Base-by-base conservation (phyloP, 2,113 vertebrate genomes). In the Numenius arquata region DNA sequence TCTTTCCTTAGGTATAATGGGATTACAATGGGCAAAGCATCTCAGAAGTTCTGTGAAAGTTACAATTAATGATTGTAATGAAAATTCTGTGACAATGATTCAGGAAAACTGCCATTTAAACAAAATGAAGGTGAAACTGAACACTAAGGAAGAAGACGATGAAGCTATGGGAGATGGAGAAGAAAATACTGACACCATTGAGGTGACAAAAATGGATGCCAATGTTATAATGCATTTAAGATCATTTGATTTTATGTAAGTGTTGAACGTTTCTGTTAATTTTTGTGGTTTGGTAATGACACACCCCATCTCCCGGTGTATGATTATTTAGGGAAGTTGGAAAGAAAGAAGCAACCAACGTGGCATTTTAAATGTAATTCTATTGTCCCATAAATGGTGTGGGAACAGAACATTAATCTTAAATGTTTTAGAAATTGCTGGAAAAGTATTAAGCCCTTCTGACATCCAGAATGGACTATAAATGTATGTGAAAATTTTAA, bases 241-340 rank as follows among this genome's bases (percentile, higher is more conserved):
- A 83, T 94, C 99, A 23, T 99, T 99, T 93, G 99, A 99, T 97
- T 99, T 99, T 94, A 99, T 99, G 99, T 99, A 97, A 99, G 99
- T 98, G 61, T 53, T 87, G 55, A 78, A 52, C 36, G 21, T 38
- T 70, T 76, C 86, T 71, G 16, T 73, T 85, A 32, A 6, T 30
- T 66, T 70, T 76, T 30, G 22, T 68, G n/a, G 15, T 74, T 83
- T 75, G 34, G 25, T 73, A 26, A 22, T 58, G 45, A 72, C 32
- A 40, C 19, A 12, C 5, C 7, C 26, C 20, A 20, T 48, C 25
- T 78, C 29, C 32, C 71, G 70, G 25, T 32, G 2, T 41, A 1
- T 36, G 26, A 43, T 59, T 74, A 38, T 59, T 78, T 65, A 16
- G 59, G n/a, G 20, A 78, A 66, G n/a, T 6, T 53, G 20, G 47